Evolutionary conservation across 2,113 vertebrate genomes (phyloP), one percentile per base, ranked within the genome.

Genomic region (Percopsis transmontana): DNA sequence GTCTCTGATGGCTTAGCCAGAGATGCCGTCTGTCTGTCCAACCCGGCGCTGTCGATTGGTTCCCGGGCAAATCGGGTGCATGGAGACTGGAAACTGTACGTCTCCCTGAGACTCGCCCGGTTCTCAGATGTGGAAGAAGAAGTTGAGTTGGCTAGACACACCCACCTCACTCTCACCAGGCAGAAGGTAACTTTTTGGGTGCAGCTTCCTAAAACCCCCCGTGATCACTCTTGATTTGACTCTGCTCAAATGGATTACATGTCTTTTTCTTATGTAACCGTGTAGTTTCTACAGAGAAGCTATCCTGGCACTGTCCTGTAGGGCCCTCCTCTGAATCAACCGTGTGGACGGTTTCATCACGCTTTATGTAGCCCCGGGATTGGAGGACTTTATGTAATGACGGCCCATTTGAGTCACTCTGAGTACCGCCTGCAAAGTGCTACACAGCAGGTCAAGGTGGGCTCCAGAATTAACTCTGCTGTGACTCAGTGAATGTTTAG

Each of bases 1-100:
- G 74, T 80, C 84, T 81, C 79, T 68, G 70, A 75, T 65, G 85
- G 85, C 81, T 74, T 66, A 74, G 81, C 69, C 58, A 64, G 72
- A 77, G 83, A 79, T 54, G 66, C 2, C 38, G 19, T 70, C 72
- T 38, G 39, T 67, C 74, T 63, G 19, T 74, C 53, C 47, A 61
- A 55, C 59, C 74, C 67, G 41, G 61, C 57, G 20, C 45, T 66
- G 80, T 21, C 63, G 56, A 62, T 68, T 16, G 8, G 69, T 72
- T 78, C 51, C 44, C 48, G 23, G 57, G 50, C 8, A 77, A 84
- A 82, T 42, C 64, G 54, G 15, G 8, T 58, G 60, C 61, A 5
- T 39, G 61, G 52, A 77, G 77, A 74, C 82, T 76, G 65, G 65
- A 73, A 79, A 74, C 21, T 40, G 3, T n/a, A n/a, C n/a, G n/a